Base-by-base conservation (phyloP, 2,888 invertebrate genomes). In the Pollenia griseotomentosa region DNA sequence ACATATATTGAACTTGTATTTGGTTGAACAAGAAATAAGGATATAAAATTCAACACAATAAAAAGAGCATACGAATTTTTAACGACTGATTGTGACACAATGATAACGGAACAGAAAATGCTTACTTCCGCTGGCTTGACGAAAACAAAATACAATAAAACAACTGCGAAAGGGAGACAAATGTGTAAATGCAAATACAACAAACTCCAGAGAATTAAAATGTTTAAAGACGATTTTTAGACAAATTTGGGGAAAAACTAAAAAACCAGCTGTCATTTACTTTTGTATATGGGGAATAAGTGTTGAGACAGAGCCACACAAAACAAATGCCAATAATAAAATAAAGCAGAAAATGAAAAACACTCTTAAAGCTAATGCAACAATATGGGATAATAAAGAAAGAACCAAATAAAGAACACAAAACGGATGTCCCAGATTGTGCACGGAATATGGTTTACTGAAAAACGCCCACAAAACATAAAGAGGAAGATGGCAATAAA, bases 21-120 rank as follows among this genome's bases (percentile, higher is more conserved):
- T 23, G 33, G 33, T 68, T 68, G 1, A 59, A 59, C 8, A 55
- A 33, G 66, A 40, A 42, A 42, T 44, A 44, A 42, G 44, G 19
- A 65, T 7, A 65, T 19, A 78, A 42, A 55, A 57, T 16, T 40
- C 77, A 53, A 77, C 48, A 51, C 68, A 79, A 68, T 79, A 68
- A 68, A 79, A 59, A 61, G 78, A 73, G 57, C 81, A 73, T 65
- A 57, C 40, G 73, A 81, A 63, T 81, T 81, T 73, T 81, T 81
- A 81, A 81, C 81, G 81, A 73, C 73, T 55, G 73, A 80, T 81
- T 73, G 71, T 73, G 71, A 19, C 66, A 55, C 5, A 75, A 9
- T 51, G 81, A 73, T 81, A 74, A 82, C 66, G 40, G 5, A 42
- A 82, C 14, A 48, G 66, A 82, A 74, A 82, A 82, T 82, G 57